These are phyloP conservation scores for Hipposideros armiger DNA, from an alignment of 2,113 vertebrate genomes.

Conservation along the genomic window DNA sequence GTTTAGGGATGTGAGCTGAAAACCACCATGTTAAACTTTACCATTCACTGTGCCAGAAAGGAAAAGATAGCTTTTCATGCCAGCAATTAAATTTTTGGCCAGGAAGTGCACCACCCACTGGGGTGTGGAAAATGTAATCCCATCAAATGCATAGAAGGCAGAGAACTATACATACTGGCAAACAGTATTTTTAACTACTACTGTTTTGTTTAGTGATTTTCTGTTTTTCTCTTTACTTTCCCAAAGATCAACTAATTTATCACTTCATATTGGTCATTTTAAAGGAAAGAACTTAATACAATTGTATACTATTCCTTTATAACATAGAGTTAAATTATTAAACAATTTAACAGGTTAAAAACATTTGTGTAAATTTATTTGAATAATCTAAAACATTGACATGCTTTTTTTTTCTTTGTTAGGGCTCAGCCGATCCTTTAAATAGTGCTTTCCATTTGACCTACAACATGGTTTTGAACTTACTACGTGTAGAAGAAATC, in stretches of 20 bases:
- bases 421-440: constrained; percentile 97
- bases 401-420: constrained; percentile 30
- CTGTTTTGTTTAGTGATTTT: background rate
- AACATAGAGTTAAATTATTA: background rate
- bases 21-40: background rate
- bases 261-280: background rate
- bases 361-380: constrained; percentile 19
- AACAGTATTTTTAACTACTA: background rate
- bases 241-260: background rate
- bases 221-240: background rate
- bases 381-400: background rate
- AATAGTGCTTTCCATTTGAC: constrained; percentile 99
- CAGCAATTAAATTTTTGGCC: background rate
- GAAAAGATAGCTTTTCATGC: background rate
- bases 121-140: background rate
- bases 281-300: background rate
- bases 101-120: background rate
- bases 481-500: constrained; percentile 98
- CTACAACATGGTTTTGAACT: constrained; percentile 99
- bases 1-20: background rate
- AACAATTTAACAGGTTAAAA: background rate
- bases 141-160: background rate
- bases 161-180: background rate
- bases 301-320: background rate
- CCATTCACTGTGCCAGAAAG: background rate